These are phyloP conservation scores for Phymorhynchus buccinoides DNA, from an alignment of 1,140 invertebrate species.

Conservation along the genomic window DNA sequence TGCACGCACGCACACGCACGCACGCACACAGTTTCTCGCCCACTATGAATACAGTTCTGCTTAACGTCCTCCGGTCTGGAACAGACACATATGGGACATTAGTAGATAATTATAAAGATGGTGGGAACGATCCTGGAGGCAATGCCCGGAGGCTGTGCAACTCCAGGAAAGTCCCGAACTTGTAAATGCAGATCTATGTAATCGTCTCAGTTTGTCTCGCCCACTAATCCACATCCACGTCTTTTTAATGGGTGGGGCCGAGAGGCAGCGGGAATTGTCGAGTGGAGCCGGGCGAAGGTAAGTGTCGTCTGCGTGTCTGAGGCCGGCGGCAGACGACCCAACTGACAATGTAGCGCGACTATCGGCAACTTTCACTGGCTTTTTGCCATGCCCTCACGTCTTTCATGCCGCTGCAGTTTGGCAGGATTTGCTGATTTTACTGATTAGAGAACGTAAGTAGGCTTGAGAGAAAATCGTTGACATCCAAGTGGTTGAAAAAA, in stretches of 20 bases:
- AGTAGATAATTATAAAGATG: no score
- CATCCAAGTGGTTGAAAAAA: background rate
- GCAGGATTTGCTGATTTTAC: background rate
- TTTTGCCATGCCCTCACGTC: background rate
- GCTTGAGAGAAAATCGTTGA: background rate
- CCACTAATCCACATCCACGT: background rate
- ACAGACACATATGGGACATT: no score
- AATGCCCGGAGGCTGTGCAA: no score
- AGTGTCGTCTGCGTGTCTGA: conserved; percentile 21
- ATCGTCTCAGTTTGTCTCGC: background rate
- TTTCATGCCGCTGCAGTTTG: background rate
- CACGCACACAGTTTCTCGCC: background rate
- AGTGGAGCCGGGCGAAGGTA: conserved; percentile 18
- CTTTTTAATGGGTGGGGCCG: background rate
- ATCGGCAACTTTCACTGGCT: background rate
- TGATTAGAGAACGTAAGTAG: background rate
- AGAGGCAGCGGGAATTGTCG: conserved; percentile 19
- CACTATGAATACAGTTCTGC: background rate
- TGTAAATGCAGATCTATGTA: background rate
- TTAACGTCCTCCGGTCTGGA: no score
- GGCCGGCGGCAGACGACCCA: background rate
- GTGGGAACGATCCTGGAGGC: no score
- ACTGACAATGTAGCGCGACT: background rate
- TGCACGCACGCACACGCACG: background rate
- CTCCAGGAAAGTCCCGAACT: no score